Evolutionary conservation across 2,113 vertebrate species (phyloP).

Genomic region (Ceyx melanurus): DNA sequence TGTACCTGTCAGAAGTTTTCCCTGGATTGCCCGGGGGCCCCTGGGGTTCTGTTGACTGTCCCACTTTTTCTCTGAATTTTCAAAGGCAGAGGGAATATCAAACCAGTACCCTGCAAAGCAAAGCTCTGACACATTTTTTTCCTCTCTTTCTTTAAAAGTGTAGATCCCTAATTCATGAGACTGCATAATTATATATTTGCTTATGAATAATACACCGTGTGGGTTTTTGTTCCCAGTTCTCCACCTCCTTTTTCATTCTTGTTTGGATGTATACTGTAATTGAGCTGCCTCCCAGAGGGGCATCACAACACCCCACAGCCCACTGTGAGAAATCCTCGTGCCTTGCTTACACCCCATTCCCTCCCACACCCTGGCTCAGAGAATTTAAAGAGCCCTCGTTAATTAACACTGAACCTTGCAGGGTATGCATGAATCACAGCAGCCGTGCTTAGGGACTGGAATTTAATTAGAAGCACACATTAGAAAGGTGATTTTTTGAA

Average conservation of each 20-base stretch:
- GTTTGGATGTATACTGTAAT: constrained; percentile 23
- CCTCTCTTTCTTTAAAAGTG: constrained; percentile 8
- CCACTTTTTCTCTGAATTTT: constrained; percentile 10
- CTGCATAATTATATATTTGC: constrained; percentile 62
- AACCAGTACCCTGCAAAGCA: background rate
- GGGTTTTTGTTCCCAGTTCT: constrained; percentile 4
- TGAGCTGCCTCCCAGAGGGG: constrained; percentile 24
- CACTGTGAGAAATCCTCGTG: constrained; percentile 44
- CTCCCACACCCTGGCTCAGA: constrained; percentile 38
- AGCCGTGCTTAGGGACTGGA: constrained; percentile 61
- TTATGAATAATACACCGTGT: constrained; percentile 54
- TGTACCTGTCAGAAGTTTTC: background rate
- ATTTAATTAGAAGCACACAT: constrained; percentile 76
- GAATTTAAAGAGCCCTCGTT: constrained; percentile 70
- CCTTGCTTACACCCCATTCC: background rate
- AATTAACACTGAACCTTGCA: constrained; percentile 75
- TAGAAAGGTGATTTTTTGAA: constrained; percentile 40
- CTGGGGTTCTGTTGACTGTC: background rate
- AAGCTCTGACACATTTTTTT: constrained; percentile 23
- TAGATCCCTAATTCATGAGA: constrained; percentile 32
- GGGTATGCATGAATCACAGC: constrained; percentile 58
- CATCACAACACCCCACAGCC: constrained; percentile 12
- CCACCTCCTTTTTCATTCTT: constrained; percentile 24
- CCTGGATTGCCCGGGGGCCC: background rate
- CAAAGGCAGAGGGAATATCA: background rate